phyloP scores from a whole-genome alignment of 2,888 invertebrate genomes.

The Prostheceraeus crozeri region DNA sequence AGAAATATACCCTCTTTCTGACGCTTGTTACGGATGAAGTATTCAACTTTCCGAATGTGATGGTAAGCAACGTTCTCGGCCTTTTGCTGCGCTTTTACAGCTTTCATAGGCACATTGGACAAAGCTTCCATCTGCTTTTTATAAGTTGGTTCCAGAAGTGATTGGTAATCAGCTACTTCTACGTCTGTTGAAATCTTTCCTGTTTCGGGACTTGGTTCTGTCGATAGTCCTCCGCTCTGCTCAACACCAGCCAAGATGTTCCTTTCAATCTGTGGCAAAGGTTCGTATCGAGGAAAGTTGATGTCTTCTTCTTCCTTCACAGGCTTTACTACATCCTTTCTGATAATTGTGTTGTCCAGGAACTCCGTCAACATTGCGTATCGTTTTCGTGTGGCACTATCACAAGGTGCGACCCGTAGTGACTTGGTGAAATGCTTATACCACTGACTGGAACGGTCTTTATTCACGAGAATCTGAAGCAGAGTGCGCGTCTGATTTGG shows the following conservation, averaged over 20 bases:
- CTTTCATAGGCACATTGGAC: no score
- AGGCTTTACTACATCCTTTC: constrained; percentile 39
- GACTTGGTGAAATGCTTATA: constrained; percentile 47
- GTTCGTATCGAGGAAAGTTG: neutral
- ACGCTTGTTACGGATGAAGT: no score
- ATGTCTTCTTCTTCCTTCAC: neutral
- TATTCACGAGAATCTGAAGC: constrained; percentile 48
- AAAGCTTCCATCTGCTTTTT: constrained; percentile 3
- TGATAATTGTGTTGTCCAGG: constrained; percentile 51
- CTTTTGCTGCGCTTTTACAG: no score
- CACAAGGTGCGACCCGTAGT: constrained; percentile 46
- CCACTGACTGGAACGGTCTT: constrained; percentile 47
- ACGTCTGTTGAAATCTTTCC: neutral
- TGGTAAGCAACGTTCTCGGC: no score
- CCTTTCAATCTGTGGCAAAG: no score
- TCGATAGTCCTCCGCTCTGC: no score
- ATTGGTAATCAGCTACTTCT: neutral
- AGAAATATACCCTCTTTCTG: no score
- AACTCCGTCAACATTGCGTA: constrained; percentile 49
- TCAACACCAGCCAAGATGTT: no score
- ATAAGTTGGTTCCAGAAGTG: constrained; percentile 1
- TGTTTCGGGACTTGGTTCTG: neutral
- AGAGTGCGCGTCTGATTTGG: constrained; percentile 47
- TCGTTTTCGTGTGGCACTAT: constrained; percentile 43
- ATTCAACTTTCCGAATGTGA: no score